Evolutionary conservation across 1,140 invertebrate species (phyloP).

Genomic region (Lucilia sericata): DNA sequence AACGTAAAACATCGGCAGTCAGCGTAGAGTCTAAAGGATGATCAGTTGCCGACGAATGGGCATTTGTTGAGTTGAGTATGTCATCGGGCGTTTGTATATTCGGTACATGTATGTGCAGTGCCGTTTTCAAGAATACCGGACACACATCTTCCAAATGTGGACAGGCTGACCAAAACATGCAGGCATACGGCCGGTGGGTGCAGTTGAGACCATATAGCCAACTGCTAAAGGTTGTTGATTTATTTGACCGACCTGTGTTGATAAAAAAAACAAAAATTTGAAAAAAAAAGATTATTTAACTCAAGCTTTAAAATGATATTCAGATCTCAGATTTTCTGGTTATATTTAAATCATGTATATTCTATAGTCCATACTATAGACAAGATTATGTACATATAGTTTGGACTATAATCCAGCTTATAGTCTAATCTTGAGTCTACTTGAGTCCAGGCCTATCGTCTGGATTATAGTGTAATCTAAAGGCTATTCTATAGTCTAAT

Average conservation of each 20-base stretch:
- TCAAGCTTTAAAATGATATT: no score
- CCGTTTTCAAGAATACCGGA: constrained; percentile 94
- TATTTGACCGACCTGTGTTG: constrained; percentile 81
- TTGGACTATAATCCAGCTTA: no score
- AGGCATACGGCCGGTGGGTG: constrained; percentile 93
- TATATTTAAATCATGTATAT: no score
- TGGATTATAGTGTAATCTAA: no score
- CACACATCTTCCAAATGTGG: constrained; percentile 90
- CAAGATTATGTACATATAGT: no score
- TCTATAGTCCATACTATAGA: no score
- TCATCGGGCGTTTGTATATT: constrained; percentile 78
- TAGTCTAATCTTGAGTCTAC: no score
- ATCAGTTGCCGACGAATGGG: constrained; percentile 75
- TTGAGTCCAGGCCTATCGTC: no score
- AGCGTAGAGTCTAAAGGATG: constrained; percentile 95
- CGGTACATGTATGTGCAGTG: constrained; percentile 94
- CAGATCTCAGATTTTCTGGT: no score
- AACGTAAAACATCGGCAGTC: constrained; percentile 97
- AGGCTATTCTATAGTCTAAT: no score
- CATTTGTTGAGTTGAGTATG: constrained; percentile 68
- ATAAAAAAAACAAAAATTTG: no score
- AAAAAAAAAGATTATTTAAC: no score
- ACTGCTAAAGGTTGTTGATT: constrained; percentile 97
- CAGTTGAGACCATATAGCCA: constrained; percentile 97
- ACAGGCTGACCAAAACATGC: constrained; percentile 96